These are phyloP conservation scores for Anhinga anhinga DNA, from an alignment of 2,113 vertebrate species.

Conservation along the genomic window DNA sequence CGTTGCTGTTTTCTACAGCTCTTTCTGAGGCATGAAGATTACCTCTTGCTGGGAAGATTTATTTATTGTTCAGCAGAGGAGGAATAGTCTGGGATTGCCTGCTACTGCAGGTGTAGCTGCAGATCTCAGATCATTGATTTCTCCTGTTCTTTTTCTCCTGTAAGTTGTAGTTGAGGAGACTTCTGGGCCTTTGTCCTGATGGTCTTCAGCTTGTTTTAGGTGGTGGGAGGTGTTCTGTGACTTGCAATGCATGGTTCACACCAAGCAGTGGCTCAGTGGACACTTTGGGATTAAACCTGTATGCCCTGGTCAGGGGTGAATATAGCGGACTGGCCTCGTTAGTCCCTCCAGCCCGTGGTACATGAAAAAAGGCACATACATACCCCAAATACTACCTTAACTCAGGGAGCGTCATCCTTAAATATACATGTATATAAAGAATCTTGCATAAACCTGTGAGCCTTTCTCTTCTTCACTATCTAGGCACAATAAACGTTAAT, in stretches of 20 bases:
- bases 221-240: background rate
- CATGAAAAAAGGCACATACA: background rate
- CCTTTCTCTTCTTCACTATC: background rate
- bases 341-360: background rate
- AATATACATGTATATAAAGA: background rate
- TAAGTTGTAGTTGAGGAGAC: background rate
- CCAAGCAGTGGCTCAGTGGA: background rate
- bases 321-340: background rate
- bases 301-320: background rate
- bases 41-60: background rate
- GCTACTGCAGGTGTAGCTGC: background rate
- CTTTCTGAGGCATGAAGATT: background rate
- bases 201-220: background rate
- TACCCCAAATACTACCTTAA: background rate
- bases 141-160: background rate
- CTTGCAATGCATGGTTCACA: fast-evolving
- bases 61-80: background rate
- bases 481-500: background rate
- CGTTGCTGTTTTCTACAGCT: background rate
- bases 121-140: background rate
- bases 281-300: background rate
- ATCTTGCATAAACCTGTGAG: background rate
- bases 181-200: background rate
- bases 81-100: background rate
- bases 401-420: background rate